These are phyloP conservation scores for Eulacestoma nigropectus DNA, from an alignment of 2,113 vertebrate genomes.

Conservation along the genomic window DNA sequence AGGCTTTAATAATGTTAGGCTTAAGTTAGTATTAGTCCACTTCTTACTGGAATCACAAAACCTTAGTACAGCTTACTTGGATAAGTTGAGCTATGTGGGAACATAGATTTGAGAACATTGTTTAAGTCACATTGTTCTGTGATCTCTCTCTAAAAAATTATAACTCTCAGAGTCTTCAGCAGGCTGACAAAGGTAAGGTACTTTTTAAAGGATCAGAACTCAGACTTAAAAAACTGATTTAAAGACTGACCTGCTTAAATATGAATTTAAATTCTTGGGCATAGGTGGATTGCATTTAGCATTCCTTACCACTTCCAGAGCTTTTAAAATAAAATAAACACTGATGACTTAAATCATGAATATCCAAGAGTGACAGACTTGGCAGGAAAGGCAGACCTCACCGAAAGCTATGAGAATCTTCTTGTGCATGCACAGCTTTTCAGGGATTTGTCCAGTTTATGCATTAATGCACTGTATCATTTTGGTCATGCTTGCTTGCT, in stretches of 20 bases:
- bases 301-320: neutral
- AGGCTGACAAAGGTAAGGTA: neutral
- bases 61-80: neutral
- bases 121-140: neutral
- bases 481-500: neutral
- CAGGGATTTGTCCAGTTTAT: neutral
- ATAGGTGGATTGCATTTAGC: neutral
- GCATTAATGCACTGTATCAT: neutral
- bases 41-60: slow-evolving; percentile 13
- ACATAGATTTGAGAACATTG: neutral
- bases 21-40: neutral
- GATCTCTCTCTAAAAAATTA: neutral
- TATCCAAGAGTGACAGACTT: neutral
- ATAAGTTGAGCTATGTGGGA: neutral
- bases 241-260: neutral
- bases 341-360: neutral
- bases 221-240: neutral
- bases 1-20: neutral
- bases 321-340: neutral
- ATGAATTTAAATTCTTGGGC: neutral
- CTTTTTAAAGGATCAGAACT: neutral
- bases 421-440: neutral
- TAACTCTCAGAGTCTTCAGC: neutral
- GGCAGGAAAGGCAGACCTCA: neutral
- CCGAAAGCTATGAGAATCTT: neutral